phyloP scores from a whole-genome alignment of 2,888 invertebrate species.

The Agrochola lychnidis region DNA sequence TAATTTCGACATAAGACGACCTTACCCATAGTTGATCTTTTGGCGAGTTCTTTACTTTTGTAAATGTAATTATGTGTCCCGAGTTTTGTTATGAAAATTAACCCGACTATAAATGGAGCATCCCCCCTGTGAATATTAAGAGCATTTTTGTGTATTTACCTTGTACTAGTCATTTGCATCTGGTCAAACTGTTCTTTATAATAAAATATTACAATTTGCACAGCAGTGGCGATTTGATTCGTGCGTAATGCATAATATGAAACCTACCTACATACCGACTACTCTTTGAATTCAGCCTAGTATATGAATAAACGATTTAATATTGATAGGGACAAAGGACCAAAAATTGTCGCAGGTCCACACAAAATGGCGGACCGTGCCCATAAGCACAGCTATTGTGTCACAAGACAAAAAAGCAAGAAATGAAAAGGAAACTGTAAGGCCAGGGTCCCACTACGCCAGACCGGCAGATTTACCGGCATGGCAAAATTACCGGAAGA shows the following conservation, averaged over 20 bases:
- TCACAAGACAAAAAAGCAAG: not conserved
- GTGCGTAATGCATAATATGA: not conserved
- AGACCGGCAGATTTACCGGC: too few relatives aligned
- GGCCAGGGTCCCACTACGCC: too few relatives aligned
- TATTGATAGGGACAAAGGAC: not conserved
- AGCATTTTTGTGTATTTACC: not conserved
- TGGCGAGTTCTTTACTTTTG: not conserved
- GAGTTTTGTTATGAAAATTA: constrained; percentile 17
- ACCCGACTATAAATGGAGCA: not conserved
- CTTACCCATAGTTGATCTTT: not conserved
- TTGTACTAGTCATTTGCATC: constrained; percentile 1
- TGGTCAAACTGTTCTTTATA: not conserved
- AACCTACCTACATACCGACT: not conserved
- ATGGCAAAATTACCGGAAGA: too few relatives aligned
- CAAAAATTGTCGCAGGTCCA: not conserved
- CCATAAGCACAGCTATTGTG: not conserved
- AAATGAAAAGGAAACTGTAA: not conserved
- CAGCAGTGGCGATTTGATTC: not conserved
- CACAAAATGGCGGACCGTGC: not conserved
- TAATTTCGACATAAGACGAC: not conserved
- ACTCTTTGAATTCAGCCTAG: not conserved
- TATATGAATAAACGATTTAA: not conserved
- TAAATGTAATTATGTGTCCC: not conserved
- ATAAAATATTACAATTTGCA: not conserved
- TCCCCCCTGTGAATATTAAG: constrained; percentile 12